phyloP scores from a whole-genome alignment of 2,888 invertebrate species.

The Orthosia incerta region DNA sequence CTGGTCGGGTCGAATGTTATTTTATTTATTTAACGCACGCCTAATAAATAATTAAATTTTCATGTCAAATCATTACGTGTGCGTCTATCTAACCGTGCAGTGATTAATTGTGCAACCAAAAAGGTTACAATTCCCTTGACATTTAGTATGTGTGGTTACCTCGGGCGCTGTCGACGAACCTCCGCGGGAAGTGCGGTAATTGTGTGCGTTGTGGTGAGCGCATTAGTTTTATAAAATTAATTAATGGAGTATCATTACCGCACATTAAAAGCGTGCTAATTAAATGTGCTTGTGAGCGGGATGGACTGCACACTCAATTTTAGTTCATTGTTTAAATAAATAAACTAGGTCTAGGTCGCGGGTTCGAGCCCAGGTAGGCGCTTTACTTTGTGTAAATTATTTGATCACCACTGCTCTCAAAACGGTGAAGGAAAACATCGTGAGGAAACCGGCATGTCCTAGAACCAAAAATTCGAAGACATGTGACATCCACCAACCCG shows the following conservation, averaged over 20 bases:
- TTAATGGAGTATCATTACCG: constrained; percentile 61
- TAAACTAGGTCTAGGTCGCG: no score
- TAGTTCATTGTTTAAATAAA: constrained; percentile 17
- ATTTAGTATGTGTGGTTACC: constrained; percentile 60
- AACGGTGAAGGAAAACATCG: no score
- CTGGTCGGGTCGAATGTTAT: constrained; percentile 16
- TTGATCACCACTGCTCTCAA: no score
- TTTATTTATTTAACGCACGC: constrained; percentile 33
- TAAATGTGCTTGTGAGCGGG: constrained; percentile 27
- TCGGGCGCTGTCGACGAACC: constrained; percentile 42
- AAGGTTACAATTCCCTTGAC: constrained; percentile 65
- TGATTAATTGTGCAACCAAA: constrained; percentile 56
- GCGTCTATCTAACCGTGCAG: constrained; percentile 43
- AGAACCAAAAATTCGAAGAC: no score
- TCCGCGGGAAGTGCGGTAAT: constrained; percentile 61
- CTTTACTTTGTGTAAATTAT: no score
- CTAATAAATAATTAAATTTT: constrained; percentile 29
- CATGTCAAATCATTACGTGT: constrained; percentile 33
- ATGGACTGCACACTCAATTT: constrained; percentile 10
- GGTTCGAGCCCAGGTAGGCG: no score
- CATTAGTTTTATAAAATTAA: constrained; percentile 59
- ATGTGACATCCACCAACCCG: no score
- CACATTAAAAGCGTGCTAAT: constrained; percentile 51
- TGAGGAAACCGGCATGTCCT: no score
- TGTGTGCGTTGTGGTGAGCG: constrained; percentile 47